A percentile compares a stretch with the other conserved stretches of the same genome.
phyloP scores from a whole-genome alignment of 2,797 vertebrate genomes.

The Mus caroli region DNA sequence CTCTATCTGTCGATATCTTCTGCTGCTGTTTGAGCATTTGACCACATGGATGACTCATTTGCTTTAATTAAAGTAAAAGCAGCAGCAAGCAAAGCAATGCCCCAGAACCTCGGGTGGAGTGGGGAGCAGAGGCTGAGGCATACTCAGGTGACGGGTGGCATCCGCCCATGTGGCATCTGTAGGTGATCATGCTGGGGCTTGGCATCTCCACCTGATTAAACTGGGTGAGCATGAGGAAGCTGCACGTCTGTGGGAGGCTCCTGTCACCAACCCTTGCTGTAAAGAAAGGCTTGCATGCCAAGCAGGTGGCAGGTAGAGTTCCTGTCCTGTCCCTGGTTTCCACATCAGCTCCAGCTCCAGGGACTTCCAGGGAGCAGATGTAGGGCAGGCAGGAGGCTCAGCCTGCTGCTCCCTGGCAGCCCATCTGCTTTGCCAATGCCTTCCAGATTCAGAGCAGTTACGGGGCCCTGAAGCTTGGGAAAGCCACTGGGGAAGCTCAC shows the following conservation, averaged over 20 bases:
- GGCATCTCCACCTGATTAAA: not conserved
- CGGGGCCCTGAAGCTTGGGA: not conserved
- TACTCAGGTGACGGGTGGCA: rapidly evolving
- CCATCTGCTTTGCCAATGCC: rapidly evolving
- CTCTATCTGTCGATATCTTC: not conserved
- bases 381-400: not conserved
- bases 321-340: not conserved
- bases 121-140: rapidly evolving
- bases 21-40: not conserved
- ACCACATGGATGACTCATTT: not conserved
- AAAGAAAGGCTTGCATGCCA: not conserved
- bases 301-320: not conserved
- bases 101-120: not conserved
- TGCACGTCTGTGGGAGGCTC: rapidly evolving
- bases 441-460: not conserved
- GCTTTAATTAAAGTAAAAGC: not conserved
- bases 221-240: not conserved
- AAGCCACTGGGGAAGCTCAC: not conserved
- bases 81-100: not conserved
- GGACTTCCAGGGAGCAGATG: not conserved
- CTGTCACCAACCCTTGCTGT: not conserved
- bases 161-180: not conserved
- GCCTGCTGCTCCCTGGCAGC: rapidly evolving
- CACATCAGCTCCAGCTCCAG: not conserved
- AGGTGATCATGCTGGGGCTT: not conserved